A percentile compares a stretch with the other conserved stretches of the same genome.
phyloP scores from a whole-genome alignment of 35 echinoderm and acorn worm genomes.

The Hemicentrotus pulcherrimus region DNA sequence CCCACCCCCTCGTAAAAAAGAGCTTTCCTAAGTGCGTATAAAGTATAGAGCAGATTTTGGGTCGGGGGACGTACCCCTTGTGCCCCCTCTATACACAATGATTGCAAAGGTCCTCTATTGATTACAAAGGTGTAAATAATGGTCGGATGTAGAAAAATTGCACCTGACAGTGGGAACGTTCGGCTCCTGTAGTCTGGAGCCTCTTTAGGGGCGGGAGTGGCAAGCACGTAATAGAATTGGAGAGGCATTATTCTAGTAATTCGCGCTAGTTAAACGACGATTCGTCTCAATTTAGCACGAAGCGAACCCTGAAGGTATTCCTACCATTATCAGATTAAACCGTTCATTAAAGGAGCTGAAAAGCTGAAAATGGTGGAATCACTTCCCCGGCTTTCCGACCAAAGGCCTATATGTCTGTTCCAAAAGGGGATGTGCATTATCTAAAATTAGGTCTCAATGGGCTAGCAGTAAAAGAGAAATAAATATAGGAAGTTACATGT shows the following conservation, averaged over 20 bases:
- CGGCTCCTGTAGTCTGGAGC: background rate
- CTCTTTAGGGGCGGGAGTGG: background rate
- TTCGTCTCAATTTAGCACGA: conserved; percentile 36
- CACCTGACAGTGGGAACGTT: background rate
- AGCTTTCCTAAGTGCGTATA: too few species aligned
- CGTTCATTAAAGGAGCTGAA: conserved; percentile 8
- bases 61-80: too few species aligned
- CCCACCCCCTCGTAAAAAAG: too few species aligned
- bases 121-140: background rate
- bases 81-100: too few species aligned
- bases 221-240: conserved; percentile 22
- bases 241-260: conserved; percentile 34
- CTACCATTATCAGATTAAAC: conserved; percentile 33
- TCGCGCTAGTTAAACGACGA: background rate
- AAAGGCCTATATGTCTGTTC: background rate
- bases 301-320: background rate
- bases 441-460: background rate
- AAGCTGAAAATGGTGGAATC: background rate
- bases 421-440: background rate
- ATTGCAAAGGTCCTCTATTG: background rate
- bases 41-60: too few species aligned
- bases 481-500: background rate
- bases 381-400: background rate
- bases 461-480: background rate
- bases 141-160: background rate